Evolutionary conservation across 2,888 invertebrate species (phyloP), one percentile per base, ranked within the genome.

Genomic region (Pheosia tremula): DNA sequence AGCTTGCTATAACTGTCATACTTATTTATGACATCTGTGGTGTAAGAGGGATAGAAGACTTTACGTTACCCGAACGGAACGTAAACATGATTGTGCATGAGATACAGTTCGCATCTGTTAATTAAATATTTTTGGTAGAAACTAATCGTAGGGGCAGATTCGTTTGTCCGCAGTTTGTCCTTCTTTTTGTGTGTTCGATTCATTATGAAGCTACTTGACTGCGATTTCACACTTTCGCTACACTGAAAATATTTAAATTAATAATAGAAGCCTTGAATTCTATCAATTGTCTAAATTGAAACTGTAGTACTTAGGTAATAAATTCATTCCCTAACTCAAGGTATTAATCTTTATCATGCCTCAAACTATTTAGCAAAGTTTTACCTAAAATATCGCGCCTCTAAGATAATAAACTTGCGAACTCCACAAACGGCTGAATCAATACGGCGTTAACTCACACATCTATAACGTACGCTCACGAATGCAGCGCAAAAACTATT

Each of bases 381-480:
- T 73, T 69, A 61, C 67, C 66, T 69, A 68, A 73, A 76, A 77
- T 69, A 74, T 72, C 10, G 67, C 75, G 74, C 86, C 88, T 89
- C 89, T 61, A 85, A 87, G 87, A 88, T 85, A 81, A 86, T 83
- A 89, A 88, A 89, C 89, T 91, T 91, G 84, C 84, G 78, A 85
- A 86, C 86, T 87, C 83, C 77, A 72, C 82, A 72, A 77, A 77
- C 77, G 73, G 83, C 81, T 86, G 83, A 91, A 93, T 92, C 92
- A 91, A 92, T 92, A 93, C 91, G 84, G 87, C 84, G 89, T 91
- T 89, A 90, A 91, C 92, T 65, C 91, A 91, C 91, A 93, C 92
- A 86, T 61, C 55, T 62, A 63, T 74, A 79, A 67, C 66, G 71
- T 71, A 88, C 88, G 70, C 88, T 74, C 84, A 91, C 91, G 71